Base-by-base conservation (phyloP, 2,113 vertebrate species). In the Pangasianodon gigas region DNA sequence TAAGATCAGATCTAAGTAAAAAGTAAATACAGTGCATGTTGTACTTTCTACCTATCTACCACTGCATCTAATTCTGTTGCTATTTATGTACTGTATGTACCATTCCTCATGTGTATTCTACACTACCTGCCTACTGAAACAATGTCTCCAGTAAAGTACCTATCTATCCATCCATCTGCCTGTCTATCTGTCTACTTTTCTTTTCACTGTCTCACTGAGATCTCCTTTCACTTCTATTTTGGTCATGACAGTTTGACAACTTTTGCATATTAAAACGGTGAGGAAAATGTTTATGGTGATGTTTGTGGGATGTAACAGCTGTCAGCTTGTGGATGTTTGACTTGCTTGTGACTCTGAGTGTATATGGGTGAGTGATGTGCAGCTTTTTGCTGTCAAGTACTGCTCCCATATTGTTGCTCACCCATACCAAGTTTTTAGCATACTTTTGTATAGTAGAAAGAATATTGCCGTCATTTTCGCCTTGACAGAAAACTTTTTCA, bases 201-300 rank as follows among this genome's bases (percentile, higher is more conserved):
- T 60, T 46, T 84, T 26, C 29, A 29, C 60, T 60, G 18, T 26
- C 58, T 58, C 58, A 62, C 54, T 84, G 82, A 81, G 82, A 26
- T 84, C 37, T 62, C 56, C 82, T 84, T 84, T 44, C 56, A 62
- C 56, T 84, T 62, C 41, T 84, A 84, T 84, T 84, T 84, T 29
- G 3, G 24, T 84, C 24, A 4, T 62, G 82, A 46, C 82, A 84
- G 37, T 84, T 84, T 84, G 82, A 62, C 82, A 84, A 44, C 82
- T 44, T 46, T 44, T 46, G 37, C 56, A 84, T 62, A 62, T 44
- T 84, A 29, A 62, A 84, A 84, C 24, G 52, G 52, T 37, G 52
- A 83, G 19, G 16, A 41, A 58, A 84, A 84, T 58, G 81, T 60
- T 60, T 84, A 60, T 21, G 5, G 32, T 83, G n/a, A 56, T 37